Percentiles rank a stretch among this genome's conserved stretches.
phyloP scores from a whole-genome alignment of 2,888 invertebrate genomes.

The Mesopsocus fuscifrons region DNA sequence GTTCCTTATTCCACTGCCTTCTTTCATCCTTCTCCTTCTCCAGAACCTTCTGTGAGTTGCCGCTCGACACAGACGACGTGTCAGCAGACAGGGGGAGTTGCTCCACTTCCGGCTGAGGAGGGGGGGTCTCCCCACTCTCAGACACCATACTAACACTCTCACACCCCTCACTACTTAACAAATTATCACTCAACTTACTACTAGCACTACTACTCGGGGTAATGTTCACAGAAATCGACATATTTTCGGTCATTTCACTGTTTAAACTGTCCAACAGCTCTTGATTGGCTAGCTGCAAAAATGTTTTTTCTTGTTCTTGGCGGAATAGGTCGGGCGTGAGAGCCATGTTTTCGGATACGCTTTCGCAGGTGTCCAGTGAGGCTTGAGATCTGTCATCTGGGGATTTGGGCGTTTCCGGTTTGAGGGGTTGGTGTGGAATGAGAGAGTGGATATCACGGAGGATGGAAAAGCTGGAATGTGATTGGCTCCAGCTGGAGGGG shows the following conservation, averaged over 20 bases:
- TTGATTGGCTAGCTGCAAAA: neutral
- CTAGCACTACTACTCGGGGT: conserved; percentile 4
- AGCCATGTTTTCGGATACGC: neutral
- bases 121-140: neutral
- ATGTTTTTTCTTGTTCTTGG: conserved; percentile 5
- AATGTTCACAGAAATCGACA: conserved; percentile 3
- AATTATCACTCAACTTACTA: neutral
- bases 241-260: conserved; percentile 1
- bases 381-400: neutral
- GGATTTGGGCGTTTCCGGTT: neutral
- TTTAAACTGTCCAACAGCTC: neutral
- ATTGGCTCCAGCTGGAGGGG: neutral
- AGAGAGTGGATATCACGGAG: neutral
- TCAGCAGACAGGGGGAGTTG: neutral
- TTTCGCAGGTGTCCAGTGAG: conserved; percentile 4
- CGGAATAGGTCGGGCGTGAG: neutral
- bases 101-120: neutral
- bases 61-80: neutral
- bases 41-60: neutral
- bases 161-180: neutral
- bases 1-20: neutral
- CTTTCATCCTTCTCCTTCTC: neutral
- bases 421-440: neutral
- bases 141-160: conserved; percentile 1
- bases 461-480: conserved; percentile 2